These are phyloP conservation scores for Helostoma temminkii DNA, from an alignment of 2,797 vertebrate genomes.

Conservation along the genomic window DNA sequence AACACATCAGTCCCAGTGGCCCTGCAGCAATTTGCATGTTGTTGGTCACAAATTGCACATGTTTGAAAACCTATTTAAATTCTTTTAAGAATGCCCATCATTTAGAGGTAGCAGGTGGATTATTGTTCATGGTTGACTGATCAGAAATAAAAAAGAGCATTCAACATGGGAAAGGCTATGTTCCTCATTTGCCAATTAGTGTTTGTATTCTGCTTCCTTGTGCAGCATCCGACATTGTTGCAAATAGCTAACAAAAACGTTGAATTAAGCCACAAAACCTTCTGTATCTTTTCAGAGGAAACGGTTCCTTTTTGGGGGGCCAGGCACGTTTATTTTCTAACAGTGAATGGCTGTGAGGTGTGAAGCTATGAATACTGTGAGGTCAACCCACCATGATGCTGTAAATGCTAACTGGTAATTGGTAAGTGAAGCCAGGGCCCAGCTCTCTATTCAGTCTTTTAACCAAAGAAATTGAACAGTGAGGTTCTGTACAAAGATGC, in stretches of 20 bases:
- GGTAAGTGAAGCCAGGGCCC: conserved; percentile 66
- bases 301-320: conserved; percentile 50
- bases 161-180: conserved; percentile 64
- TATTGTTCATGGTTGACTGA: conserved; percentile 80
- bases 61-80: conserved; percentile 77
- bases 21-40: conserved; percentile 43
- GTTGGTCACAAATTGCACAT: conserved; percentile 59
- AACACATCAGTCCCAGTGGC: conserved; percentile 41
- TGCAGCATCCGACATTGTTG: conserved; percentile 64
- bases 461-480: conserved; percentile 55
- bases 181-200: conserved; percentile 83
- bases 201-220: conserved; percentile 66
- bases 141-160: conserved; percentile 82
- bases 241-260: conserved; percentile 72
- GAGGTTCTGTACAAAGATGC: conserved; percentile 49
- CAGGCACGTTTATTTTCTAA: conserved; percentile 69
- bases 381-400: conserved; percentile 71
- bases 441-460: conserved; percentile 65
- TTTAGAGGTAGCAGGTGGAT: conserved; percentile 84
- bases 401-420: conserved; percentile 71
- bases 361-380: conserved; percentile 69
- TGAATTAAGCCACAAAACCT: conserved; percentile 69
- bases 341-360: conserved; percentile 74
- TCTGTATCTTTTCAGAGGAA: conserved; percentile 71
- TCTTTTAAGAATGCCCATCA: conserved; percentile 62